Evolutionary conservation across 2,888 invertebrate genomes (phyloP).

Genomic region (Plebejus anna): DNA sequence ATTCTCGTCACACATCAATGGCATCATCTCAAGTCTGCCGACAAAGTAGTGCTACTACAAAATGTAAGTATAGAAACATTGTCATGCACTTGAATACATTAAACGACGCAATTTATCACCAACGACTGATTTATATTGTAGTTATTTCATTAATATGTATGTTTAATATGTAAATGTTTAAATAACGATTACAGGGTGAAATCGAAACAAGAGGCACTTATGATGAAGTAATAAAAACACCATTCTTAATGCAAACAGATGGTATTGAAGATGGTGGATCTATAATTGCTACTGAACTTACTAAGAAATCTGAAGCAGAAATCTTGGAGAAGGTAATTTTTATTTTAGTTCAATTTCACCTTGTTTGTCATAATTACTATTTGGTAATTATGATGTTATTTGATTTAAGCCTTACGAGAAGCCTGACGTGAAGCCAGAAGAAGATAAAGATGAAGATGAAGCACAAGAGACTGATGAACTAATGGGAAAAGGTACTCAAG

Average conservation of each 20-base stretch:
- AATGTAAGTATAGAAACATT: slow-evolving; percentile 66
- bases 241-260: slow-evolving; percentile 59
- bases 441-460: background rate
- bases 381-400: background rate
- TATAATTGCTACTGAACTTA: background rate
- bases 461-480: slow-evolving; percentile 23
- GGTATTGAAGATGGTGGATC: slow-evolving; percentile 60
- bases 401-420: background rate
- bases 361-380: background rate
- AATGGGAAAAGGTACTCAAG: slow-evolving; percentile 19
- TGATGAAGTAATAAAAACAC: slow-evolving; percentile 72
- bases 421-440: background rate
- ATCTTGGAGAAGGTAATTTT: background rate
- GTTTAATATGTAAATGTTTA: too few relatives aligned
- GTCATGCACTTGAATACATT: background rate
- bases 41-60: slow-evolving; percentile 81
- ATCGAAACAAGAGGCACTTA: slow-evolving; percentile 79
- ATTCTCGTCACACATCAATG: slow-evolving; percentile 91
- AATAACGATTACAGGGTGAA: slow-evolving; percentile 71
- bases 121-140: background rate
- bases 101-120: background rate
- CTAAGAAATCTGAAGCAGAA: background rate
- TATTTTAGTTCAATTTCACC: background rate
- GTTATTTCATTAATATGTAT: background rate
- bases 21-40: slow-evolving; percentile 84